These are phyloP conservation scores for Hydrophis major DNA, from an alignment of 2,797 vertebrate species.

Conservation along the genomic window DNA sequence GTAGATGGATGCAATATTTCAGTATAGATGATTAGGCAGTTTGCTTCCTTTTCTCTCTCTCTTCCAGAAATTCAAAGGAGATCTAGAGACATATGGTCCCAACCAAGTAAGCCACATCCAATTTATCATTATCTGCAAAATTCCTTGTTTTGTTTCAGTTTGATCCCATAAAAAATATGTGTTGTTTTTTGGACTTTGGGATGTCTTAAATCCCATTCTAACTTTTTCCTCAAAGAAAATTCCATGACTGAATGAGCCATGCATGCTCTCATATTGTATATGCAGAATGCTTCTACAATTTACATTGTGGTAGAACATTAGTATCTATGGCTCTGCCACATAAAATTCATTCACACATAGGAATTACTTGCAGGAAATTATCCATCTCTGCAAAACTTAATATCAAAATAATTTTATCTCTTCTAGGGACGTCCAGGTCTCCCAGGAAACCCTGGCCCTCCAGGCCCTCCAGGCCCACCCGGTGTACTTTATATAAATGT, in stretches of 20 bases:
- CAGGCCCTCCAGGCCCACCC: conserved; percentile 60
- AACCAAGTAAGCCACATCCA: conserved; percentile 43
- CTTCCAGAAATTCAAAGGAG: conserved; percentile 51
- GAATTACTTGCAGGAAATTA: neutral
- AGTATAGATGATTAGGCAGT: neutral
- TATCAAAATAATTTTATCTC: neutral
- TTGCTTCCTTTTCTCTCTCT: neutral
- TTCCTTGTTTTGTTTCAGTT: neutral
- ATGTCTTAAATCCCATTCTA: neutral
- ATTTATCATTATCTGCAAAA: neutral
- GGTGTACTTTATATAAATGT: conserved; percentile 66
- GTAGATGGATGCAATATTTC: neutral
- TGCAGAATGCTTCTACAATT: neutral
- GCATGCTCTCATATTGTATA: neutral
- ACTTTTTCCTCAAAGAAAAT: neutral
- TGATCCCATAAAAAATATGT: neutral
- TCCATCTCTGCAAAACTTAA: neutral
- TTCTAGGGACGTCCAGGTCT: conserved; percentile 57
- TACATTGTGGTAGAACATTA: neutral
- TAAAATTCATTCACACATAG: neutral
- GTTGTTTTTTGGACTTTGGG: neutral
- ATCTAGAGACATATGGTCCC: conserved; percentile 38
- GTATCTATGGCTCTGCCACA: neutral
- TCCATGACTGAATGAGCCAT: neutral
- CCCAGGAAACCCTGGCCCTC: conserved; percentile 52